phyloP scores from a whole-genome alignment of 1,140 invertebrate genomes.

The Dryas iulia region DNA sequence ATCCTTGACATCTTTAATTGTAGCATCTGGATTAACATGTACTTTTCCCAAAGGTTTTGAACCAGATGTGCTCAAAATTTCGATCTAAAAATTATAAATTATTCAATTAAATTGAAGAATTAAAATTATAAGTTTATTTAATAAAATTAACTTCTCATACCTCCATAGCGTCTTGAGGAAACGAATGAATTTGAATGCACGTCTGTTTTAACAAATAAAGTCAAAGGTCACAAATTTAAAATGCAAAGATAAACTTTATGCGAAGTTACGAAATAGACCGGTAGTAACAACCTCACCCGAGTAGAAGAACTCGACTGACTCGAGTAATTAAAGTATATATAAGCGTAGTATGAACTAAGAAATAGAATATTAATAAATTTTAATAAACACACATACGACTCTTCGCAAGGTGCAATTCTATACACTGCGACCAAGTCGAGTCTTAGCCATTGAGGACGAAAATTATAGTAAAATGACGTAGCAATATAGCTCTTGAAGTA shows the following conservation, averaged over 20 bases:
- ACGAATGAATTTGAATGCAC: not conserved
- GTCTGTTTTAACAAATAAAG: slow-evolving; percentile 25
- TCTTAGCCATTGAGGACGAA: not conserved
- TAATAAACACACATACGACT: not conserved
- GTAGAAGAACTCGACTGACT: not conserved
- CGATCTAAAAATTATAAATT: slow-evolving; percentile 70
- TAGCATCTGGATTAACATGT: slow-evolving; percentile 81
- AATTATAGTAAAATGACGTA: not conserved
- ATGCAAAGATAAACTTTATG: not conserved
- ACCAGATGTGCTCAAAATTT: slow-evolving; percentile 80
- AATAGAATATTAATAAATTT: not conserved
- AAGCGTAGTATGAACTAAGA: not conserved
- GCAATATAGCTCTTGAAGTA: not conserved
- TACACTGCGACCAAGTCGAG: not conserved
- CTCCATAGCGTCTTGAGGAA: slow-evolving; percentile 33
- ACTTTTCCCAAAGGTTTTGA: slow-evolving; percentile 82
- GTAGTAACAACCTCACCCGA: not conserved
- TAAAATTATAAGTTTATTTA: not conserved
- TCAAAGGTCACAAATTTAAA: slow-evolving; percentile 33
- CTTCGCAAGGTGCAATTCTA: not conserved
- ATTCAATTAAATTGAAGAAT: slow-evolving; percentile 5
- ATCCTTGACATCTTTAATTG: slow-evolving; percentile 88
- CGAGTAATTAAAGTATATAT: not conserved
- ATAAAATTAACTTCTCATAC: slow-evolving; percentile 30
- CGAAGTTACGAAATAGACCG: not conserved